These are phyloP conservation scores for Centropristis striata DNA, from an alignment of 2,113 vertebrate species.

Conservation along the genomic window DNA sequence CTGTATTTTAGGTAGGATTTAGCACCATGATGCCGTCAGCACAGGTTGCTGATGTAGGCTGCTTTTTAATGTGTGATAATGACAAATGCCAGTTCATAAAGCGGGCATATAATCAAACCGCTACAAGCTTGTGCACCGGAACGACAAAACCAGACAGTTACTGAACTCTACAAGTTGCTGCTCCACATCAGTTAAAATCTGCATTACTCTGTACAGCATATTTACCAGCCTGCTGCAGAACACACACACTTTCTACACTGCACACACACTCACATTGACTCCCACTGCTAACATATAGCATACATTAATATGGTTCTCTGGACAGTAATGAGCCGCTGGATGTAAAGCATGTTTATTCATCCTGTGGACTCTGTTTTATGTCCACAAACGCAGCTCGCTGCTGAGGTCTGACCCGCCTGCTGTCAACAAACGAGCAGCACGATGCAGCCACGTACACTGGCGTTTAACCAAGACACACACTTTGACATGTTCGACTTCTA, in stretches of 20 bases:
- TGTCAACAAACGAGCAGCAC: not conserved
- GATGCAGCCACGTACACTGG: not conserved
- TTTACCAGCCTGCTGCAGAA: not conserved
- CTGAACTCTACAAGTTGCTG: not conserved
- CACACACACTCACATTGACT: not conserved
- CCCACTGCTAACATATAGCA: not conserved
- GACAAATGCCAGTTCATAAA: too few relatives aligned
- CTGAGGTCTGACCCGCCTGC: not conserved
- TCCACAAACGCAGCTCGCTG: not conserved
- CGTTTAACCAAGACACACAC: not conserved
- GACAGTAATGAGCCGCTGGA: slow-evolving; percentile 32
- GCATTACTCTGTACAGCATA: not conserved
- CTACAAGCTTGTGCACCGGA: too few relatives aligned
- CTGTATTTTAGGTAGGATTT: too few relatives aligned
- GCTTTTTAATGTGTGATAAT: too few relatives aligned
- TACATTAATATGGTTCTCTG: not conserved
- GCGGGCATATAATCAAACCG: too few relatives aligned
- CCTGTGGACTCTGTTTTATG: not conserved
- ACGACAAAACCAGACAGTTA: too few relatives aligned
- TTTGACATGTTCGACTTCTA: not conserved
- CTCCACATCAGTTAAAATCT: not conserved
- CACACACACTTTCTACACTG: not conserved
- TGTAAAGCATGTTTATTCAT: slow-evolving; percentile 28
- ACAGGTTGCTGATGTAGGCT: too few relatives aligned
- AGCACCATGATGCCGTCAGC: too few relatives aligned